phyloP scores from a whole-genome alignment of 1,140 invertebrate species.

The Pseudomyrmex gracilis region DNA sequence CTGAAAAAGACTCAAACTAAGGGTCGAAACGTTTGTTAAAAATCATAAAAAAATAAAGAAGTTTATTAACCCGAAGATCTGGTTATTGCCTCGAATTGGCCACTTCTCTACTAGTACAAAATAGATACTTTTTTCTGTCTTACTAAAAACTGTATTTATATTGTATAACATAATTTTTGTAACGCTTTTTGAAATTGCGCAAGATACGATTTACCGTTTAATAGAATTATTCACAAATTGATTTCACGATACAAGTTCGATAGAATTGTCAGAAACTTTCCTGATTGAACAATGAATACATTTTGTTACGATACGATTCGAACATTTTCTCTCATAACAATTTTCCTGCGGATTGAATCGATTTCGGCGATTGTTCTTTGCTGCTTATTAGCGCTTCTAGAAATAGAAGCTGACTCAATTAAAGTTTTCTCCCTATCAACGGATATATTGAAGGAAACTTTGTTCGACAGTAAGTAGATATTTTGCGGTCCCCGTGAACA shows the following conservation, averaged over 20 bases:
- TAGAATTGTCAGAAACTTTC: background rate
- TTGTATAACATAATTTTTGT: background rate
- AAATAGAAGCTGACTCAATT: constrained; percentile 25
- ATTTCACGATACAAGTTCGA: background rate
- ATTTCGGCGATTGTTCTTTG: background rate
- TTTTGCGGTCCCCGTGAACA: background rate
- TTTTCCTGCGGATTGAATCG: background rate
- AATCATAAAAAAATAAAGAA: no score
- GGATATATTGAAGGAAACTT: constrained; percentile 7
- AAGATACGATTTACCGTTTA: no score
- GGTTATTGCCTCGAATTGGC: no score
- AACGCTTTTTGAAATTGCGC: background rate
- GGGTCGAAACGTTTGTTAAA: no score
- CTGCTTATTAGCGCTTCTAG: background rate
- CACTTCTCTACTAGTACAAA: no score
- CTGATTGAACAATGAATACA: constrained; percentile 2
- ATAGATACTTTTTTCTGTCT: background rate
- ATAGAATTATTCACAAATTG: background rate
- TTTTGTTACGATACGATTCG: background rate
- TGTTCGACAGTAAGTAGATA: constrained; percentile 23
- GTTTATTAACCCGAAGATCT: no score
- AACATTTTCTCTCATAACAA: background rate
- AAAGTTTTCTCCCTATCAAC: background rate
- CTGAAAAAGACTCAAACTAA: no score
- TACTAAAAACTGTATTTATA: background rate